A percentile compares a stretch with the other conserved stretches of the same genome.
Conservation (phyloP, 2,113 vertebrate genomes). For the Boleophthalmus pectinirostris region DNA sequence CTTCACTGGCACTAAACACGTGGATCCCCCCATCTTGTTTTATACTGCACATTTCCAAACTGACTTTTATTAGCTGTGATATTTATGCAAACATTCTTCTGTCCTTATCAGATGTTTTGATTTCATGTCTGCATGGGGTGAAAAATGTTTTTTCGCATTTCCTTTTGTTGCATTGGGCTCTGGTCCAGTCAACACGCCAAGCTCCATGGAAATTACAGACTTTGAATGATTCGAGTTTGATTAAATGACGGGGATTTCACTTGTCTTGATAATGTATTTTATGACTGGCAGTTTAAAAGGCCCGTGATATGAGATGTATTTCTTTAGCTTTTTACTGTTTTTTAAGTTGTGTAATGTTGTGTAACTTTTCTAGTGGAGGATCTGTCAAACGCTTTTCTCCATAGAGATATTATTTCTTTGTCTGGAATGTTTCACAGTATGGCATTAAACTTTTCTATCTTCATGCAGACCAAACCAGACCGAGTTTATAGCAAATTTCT, state of each 20-base stretch:
- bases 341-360: too few species aligned
- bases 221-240: neutral
- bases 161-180: slow-evolving; percentile 14
- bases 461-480: too few species aligned
- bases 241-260: neutral
- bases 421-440: too few species aligned
- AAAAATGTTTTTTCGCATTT: slow-evolving; percentile 24
- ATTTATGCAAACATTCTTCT: slow-evolving; percentile 35
- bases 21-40: neutral
- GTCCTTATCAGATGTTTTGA: slow-evolving; percentile 44
- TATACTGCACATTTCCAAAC: neutral
- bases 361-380: too few species aligned
- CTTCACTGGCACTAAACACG: neutral
- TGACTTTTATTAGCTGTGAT: slow-evolving; percentile 24
- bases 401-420: too few species aligned
- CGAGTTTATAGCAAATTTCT: too few species aligned
- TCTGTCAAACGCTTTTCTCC: too few species aligned
- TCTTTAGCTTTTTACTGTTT: too few species aligned
- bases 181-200: neutral
- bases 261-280: neutral
- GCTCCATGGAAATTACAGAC: neutral
- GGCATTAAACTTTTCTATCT: too few species aligned
- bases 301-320: too few species aligned
- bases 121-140: slow-evolving; percentile 33
- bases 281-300: neutral